A percentile compares a stretch with the other conserved stretches of the same genome.
phyloP scores from a whole-genome alignment of 2,888 invertebrate species.

The Periphyllus acericola region DNA sequence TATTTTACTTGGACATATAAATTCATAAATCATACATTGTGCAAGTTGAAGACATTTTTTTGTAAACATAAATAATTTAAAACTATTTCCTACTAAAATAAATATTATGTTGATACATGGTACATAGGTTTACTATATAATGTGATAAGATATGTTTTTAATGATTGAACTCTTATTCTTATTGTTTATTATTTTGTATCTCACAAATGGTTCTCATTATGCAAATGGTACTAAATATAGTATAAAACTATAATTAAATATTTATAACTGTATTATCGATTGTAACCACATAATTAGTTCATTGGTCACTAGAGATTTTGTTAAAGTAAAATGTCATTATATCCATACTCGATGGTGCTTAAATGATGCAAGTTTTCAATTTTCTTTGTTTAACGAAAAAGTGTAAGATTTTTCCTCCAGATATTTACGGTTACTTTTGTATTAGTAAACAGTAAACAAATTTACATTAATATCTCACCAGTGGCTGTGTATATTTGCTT shows the following conservation, averaged over 20 bases:
- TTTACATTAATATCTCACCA: neutral
- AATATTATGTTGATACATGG: slow-evolving; percentile 38
- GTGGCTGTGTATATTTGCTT: neutral
- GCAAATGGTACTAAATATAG: slow-evolving; percentile 27
- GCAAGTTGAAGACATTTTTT: neutral
- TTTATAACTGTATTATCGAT: neutral
- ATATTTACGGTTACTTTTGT: neutral
- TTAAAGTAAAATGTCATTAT: neutral
- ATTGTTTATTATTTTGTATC: slow-evolving; percentile 35
- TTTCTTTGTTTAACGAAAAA: neutral
- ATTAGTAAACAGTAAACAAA: neutral
- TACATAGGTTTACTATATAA: slow-evolving; percentile 37
- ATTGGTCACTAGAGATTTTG: neutral
- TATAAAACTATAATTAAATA: slow-evolving; percentile 15
- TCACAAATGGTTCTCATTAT: slow-evolving; percentile 4
- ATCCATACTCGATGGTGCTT: neutral
- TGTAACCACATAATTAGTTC: neutral
- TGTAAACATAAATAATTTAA: slow-evolving; percentile 15
- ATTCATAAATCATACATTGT: neutral
- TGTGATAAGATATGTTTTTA: slow-evolving; percentile 45
- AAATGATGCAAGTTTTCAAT: neutral
- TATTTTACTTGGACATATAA: neutral
- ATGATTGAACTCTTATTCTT: slow-evolving; percentile 19
- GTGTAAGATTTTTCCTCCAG: neutral
- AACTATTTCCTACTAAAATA: slow-evolving; percentile 2